Base-by-base conservation (phyloP, 1,140 invertebrate genomes). In the Ceratosolen solmsi region DNA sequence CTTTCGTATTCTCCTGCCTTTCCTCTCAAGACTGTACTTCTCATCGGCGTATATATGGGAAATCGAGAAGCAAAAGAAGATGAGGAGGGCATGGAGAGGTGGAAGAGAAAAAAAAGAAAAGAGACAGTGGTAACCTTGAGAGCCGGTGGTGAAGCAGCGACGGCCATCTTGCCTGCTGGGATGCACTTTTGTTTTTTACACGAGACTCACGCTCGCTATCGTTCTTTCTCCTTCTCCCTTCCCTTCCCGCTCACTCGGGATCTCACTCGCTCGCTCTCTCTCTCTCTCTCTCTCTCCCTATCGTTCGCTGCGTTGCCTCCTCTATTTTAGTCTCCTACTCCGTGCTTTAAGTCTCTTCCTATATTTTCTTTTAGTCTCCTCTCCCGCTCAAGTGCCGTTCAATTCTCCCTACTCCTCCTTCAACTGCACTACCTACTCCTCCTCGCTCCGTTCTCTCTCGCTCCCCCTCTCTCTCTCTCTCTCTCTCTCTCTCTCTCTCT, bases 131-230 rank as follows among this genome's bases (percentile, higher is more conserved):
- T 89, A 90, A 91, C 89, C 89, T 90, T 90, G 90, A 89, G 88
- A 89, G 85, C 88, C 86, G 87, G 87, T 88, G 88, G 86, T 89
- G 85, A 87, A 86, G 73, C 46, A 80, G 80, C 86, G 87, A 86
- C 89, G 88, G 89, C 90, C 89, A 90, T 91, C 88, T 91, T 91
- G 87, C 73, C 49, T 49, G 85, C 51, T 84, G 86, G 88, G 87
- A 90, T 90, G 90, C 89, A 90, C 87, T 91, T 90, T 90, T 90
- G 84, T 90, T 89, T 90, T 89, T 90, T 89, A 84, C 85, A 72
- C 83, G 83, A 82, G 82, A 82, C 86, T 87, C 84, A 81, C 82
- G 25, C 77, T 83, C 82, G 11, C 63, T 63, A 7, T 68, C 63
- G 41, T 76, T 49, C 36, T 46, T n/a, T 38, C 22, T 75, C 30